Base-by-base conservation (phyloP, 1,140 invertebrate species). In the Phenacoccus solenopsis region DNA sequence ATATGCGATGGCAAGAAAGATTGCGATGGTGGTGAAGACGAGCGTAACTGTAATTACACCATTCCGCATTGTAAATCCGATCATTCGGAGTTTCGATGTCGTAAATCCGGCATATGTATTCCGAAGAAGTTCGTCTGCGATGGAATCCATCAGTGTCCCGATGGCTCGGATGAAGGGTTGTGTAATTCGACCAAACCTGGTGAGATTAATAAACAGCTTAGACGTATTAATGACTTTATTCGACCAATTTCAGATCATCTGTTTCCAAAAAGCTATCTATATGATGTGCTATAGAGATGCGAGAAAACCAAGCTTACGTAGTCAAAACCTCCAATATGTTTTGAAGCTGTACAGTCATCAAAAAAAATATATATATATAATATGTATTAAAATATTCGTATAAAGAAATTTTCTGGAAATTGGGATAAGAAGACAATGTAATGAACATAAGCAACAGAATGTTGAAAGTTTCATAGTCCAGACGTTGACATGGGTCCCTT, bases 81-180 rank as follows among this genome's bases (percentile, higher is more conserved):
- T 71, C 35, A 3, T 72, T 74, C 7, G 82, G 81, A 73, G 74
- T 91, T 90, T 76, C 85, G 82, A 75, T 94, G 91, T 76, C 79
- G 82, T 0, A 77, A 78, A 1, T 89, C 90, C 74, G 84, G 84
- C 4, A 86, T 86, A 28, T 94, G 92, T 77, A 83, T 92, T 9
- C 79, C 83, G 1, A 74, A 81, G 0, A 70, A 71, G 73, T 80
- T 78, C 32, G 80, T 90, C 0, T 94, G 91, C 76, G 85, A 93
- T 76, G 84, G 84, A 1, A 75, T 80, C 0, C 73, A 78, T 1
- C 88, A 94, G 71, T 95, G 93, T 81, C 85, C 86, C 0, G 90
- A 93, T 80, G 82, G 82, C 28, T 87, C 85, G 57, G 94, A 97
- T 79, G 93, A 95, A 75, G 35, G 76, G 9, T 81, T 78, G 27